phyloP scores from a whole-genome alignment of 1,140 invertebrate species.

The Bombus pyrosoma region DNA sequence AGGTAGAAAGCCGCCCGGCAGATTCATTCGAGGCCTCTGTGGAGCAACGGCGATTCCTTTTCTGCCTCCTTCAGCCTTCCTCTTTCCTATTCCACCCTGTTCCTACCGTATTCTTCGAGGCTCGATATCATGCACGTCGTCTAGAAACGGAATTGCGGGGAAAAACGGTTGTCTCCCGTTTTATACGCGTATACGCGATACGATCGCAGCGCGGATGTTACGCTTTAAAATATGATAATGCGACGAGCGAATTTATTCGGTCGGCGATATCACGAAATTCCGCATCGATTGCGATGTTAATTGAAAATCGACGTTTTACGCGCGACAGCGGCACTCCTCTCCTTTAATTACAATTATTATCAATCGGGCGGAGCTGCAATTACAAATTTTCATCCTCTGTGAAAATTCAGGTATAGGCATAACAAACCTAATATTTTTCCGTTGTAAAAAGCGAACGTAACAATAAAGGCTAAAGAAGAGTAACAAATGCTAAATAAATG shows the following conservation, averaged over 20 bases:
- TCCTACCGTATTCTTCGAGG: neutral
- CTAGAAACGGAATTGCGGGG: too few relatives aligned
- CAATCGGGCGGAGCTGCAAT: neutral
- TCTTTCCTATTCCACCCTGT: neutral
- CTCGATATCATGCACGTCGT: neutral
- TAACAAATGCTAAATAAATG: too few relatives aligned
- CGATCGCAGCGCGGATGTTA: neutral
- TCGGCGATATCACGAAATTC: neutral
- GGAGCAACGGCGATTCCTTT: neutral
- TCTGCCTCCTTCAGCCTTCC: neutral
- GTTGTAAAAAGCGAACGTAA: too few relatives aligned
- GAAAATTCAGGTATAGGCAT: neutral
- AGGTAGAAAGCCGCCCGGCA: neutral
- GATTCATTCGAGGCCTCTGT: neutral
- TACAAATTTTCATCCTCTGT: neutral
- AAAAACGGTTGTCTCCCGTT: neutral
- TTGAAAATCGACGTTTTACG: neutral
- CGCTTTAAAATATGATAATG: slow-evolving; percentile 5
- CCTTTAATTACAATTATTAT: neutral
- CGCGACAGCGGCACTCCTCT: neutral
- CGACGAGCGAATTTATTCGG: neutral
- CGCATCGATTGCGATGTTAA: neutral
- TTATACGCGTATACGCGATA: neutral
- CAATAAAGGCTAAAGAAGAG: too few relatives aligned
- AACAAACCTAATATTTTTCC: too few relatives aligned